phyloP scores from a whole-genome alignment of 2,113 vertebrate genomes.

The human region GRCh38 chr14:89297501-89298000 shows the following conservation, averaged over 20 bases:
- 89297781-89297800: too few relatives aligned
- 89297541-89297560: too few relatives aligned
- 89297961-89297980: neutral
- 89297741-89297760: neutral
- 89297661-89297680: rapidly evolving
- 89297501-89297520: too few relatives aligned
- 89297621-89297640: neutral
- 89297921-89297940: neutral
- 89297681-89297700: neutral
- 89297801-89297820: too few relatives aligned
- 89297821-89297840: too few relatives aligned
- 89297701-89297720: neutral
- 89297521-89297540: too few relatives aligned
- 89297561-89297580: neutral
- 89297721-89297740: neutral
- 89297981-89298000: neutral
- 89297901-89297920: neutral
- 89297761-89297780: neutral
- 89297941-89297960: neutral
- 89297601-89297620: neutral
- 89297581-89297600: neutral
- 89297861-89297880: neutral
- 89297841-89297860: neutral
- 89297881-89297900: too few relatives aligned
- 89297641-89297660: neutral